A percentile compares a stretch with the other conserved stretches of the same genome.
Evolutionary conservation across 2,797 vertebrate genomes (phyloP).

Genomic region (Acanthopagrus latus): DNA sequence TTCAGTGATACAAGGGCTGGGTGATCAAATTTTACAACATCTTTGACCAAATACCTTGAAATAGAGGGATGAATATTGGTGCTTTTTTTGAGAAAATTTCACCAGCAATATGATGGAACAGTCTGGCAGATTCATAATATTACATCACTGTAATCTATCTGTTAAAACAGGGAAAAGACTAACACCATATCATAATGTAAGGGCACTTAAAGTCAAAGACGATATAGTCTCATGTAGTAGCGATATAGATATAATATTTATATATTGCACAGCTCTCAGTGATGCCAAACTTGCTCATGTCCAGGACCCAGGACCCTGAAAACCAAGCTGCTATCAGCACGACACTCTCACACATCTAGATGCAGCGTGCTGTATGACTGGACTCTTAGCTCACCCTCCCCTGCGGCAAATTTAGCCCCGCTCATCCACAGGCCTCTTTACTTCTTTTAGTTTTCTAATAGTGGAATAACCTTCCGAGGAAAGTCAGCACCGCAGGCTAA

Average conservation of each 20-base stretch:
- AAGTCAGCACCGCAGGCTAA: conserved; percentile 13
- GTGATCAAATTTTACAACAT: too few relatives aligned
- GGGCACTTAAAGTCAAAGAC: too few relatives aligned
- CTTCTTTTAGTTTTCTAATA: conserved; percentile 22
- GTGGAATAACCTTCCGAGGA: conserved; percentile 33
- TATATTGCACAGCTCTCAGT: not conserved
- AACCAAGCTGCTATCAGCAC: conserved; percentile 31
- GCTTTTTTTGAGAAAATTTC: too few relatives aligned
- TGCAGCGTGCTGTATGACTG: conserved; percentile 18
- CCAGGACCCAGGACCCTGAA: conserved; percentile 37
- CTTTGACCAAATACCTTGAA: too few relatives aligned
- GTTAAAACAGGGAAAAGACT: too few relatives aligned
- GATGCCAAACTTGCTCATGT: conserved; percentile 39
- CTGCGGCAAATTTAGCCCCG: conserved; percentile 27
- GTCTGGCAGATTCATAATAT: too few relatives aligned
- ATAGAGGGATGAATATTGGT: too few relatives aligned
- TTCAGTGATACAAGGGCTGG: conserved; percentile 28
- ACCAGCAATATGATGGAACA: too few relatives aligned
- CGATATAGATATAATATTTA: too few relatives aligned
- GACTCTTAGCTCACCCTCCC: conserved; percentile 24
- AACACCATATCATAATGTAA: too few relatives aligned
- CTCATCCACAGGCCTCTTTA: conserved; percentile 16
- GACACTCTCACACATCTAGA: conserved; percentile 11
- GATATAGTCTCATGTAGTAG: too few relatives aligned
- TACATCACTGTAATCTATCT: too few relatives aligned